phyloP scores from a whole-genome alignment of 2,888 invertebrate species.

The Lypha dubia region DNA sequence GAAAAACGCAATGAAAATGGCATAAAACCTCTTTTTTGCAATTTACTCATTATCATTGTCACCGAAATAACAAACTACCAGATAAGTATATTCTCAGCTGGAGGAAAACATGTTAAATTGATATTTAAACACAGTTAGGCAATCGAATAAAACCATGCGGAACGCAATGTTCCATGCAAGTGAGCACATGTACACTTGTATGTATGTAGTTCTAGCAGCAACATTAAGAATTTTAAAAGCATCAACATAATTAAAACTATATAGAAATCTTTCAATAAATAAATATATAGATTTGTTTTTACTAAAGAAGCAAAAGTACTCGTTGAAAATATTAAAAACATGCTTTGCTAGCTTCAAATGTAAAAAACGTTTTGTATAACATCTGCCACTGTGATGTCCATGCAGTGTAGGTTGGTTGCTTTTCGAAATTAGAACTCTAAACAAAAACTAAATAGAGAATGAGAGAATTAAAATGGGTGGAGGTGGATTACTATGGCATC shows the following conservation, averaged over 20 bases:
- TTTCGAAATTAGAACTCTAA: slow-evolving; percentile 17
- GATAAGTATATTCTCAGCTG: background rate
- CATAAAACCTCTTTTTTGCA: too few species aligned
- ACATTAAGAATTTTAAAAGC: background rate
- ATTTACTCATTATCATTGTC: background rate
- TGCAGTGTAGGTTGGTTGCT: slow-evolving; percentile 25
- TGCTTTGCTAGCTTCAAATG: too few species aligned
- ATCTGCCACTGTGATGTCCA: slow-evolving; percentile 28
- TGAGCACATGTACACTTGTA: too few species aligned
- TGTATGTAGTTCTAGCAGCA: slow-evolving; percentile 10
- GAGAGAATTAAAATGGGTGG: slow-evolving; percentile 43
- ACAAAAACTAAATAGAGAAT: background rate
- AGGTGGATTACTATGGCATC: slow-evolving; percentile 50
- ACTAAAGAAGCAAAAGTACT: background rate
- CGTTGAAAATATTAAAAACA: slow-evolving; percentile 12
- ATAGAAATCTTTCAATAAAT: slow-evolving; percentile 40
- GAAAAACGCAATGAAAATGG: too few species aligned
- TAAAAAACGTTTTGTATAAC: slow-evolving; percentile 9
- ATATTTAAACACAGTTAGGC: slow-evolving; percentile 41
- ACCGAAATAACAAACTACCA: background rate
- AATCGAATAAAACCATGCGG: slow-evolving; percentile 11
- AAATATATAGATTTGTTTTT: slow-evolving; percentile 20
- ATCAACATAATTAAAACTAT: slow-evolving; percentile 43
- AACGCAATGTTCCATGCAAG: slow-evolving; percentile 67
- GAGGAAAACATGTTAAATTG: slow-evolving; percentile 33